Base-by-base conservation (phyloP, 2,888 invertebrate genomes). In the Ophion costatus region DNA sequence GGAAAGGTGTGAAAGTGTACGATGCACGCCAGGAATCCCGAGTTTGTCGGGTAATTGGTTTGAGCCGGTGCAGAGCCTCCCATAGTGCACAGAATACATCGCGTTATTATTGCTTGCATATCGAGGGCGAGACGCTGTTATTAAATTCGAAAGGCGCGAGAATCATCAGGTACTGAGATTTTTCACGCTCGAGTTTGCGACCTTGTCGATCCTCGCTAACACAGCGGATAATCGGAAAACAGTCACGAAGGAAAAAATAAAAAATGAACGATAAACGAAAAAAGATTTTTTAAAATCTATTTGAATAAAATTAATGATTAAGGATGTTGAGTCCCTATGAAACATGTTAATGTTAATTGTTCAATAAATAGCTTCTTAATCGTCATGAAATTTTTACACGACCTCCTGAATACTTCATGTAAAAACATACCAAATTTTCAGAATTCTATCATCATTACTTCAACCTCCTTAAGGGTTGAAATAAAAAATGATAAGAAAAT, bases 1-100 rank as follows among this genome's bases (percentile, higher is more conserved):
- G 83, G 85, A 85, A 87, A 88, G 86, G 88, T 88, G 88, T 88
- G 88, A 88, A 88, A 87, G 88, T 88, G 87, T 78, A 86, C 76
- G 71, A 82, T 82, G 84, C 83, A 85, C 84, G 84, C 59, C 69
- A 83, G 86, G 82, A 87, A 88, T 88, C 84, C 66, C 79, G 80
- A 69, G 85, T 76, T 86, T 87, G 88, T 88, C 86, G 82, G 80
- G 86, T 84, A 87, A 87, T 88, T 87, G 74, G 83, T 84, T 83
- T 74, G 80, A 61, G 73, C 64, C 20, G 33, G 71, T 64, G 66
- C 42, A 73, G 56, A 51, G 51, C 14, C 64, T 66, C 64, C 33
- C 56, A 17, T 57, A 57, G 33, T 17, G 64, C 64, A 61, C 57
- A 63, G 66, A 63, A 22, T 22, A 80, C 73, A 84, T 71, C 29